Base-by-base conservation (phyloP, 2,113 vertebrate species). In the Neodon shergylaensis region DNA sequence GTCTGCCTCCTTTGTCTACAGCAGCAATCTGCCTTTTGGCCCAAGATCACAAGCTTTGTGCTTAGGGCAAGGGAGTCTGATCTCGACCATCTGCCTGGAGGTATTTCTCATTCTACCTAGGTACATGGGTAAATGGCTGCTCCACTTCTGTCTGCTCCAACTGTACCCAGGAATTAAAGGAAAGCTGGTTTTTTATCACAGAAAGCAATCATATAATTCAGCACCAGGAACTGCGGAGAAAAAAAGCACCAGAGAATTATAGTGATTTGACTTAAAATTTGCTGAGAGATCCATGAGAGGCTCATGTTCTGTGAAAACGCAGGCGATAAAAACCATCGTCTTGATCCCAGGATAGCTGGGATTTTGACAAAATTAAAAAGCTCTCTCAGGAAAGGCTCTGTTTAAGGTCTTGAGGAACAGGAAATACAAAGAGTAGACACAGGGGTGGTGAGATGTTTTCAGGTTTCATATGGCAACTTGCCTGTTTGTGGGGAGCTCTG, bases 201-300 rank as follows among this genome's bases (percentile, higher is more conserved):
- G 5, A 7, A 33, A 84, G 44, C 36, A 87, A 91, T 79, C 36
- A 12, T 65, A 66, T 52, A 63, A 90, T 87, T 91, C 81, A 91
- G 49, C 47, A 77, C 16, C 49, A 93, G 83, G 39, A 96, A 42
- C 49, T 89, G 14, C 42, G 17, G 70, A 77, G 47, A 24, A 83
- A 92, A 94, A 91, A 90, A 85, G 39, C 44, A 86, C 9, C 33
- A 85, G 88, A 54, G 66, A 78, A 82, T 88, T 68, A 77, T 3
- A 74, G 39, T 91, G 88, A 83, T 82, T 94, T 44, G 84, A 72
- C 94, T 90, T 90, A 81, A 91, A 95, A 85, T 81, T 72, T 97
- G 5, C 72, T 54, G 47, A 78, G 93, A 82, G 58, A 82, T 90
- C 90, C 85, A 39, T 28, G 54, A 61, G 68, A 93, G 13, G 39